These are phyloP conservation scores for Redunca redunca DNA, from an alignment of 2,113 vertebrate genomes.

Conservation along the genomic window DNA sequence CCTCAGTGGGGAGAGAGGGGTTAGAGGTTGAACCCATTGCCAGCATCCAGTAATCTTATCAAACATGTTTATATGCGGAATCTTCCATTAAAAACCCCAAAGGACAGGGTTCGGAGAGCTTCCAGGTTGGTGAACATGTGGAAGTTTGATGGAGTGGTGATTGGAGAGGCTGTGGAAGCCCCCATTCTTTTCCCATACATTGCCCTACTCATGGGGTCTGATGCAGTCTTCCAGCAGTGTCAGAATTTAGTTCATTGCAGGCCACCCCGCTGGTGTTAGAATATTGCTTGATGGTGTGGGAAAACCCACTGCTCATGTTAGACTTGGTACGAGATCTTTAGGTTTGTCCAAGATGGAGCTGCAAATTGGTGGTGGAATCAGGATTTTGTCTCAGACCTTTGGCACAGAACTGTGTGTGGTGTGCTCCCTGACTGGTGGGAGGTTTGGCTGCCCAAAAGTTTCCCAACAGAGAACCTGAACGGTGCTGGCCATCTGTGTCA, in stretches of 20 bases:
- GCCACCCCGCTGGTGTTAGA: neutral
- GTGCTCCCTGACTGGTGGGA: neutral
- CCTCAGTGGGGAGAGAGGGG: neutral
- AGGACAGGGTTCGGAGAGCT: neutral
- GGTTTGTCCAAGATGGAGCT: neutral
- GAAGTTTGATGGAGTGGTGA: neutral
- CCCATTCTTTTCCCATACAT: neutral
- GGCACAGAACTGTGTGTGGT: neutral
- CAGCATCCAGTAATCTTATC: fast-evolving
- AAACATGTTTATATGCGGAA: neutral
- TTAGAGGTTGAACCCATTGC: neutral
- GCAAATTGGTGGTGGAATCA: neutral
- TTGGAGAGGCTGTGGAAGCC: neutral
- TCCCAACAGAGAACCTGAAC: neutral
- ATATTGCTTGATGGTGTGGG: neutral
- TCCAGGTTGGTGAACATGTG: neutral
- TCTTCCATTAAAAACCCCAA: neutral
- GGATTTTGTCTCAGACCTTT: neutral
- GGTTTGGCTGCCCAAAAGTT: neutral
- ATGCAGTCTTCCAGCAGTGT: neutral
- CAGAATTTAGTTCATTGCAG: neutral
- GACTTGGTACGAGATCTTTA: neutral
- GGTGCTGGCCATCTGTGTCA: neutral
- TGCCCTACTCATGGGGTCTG: neutral
- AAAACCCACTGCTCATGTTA: neutral